phyloP scores from a whole-genome alignment of 2,113 vertebrate genomes.

The Petroica traversi region DNA sequence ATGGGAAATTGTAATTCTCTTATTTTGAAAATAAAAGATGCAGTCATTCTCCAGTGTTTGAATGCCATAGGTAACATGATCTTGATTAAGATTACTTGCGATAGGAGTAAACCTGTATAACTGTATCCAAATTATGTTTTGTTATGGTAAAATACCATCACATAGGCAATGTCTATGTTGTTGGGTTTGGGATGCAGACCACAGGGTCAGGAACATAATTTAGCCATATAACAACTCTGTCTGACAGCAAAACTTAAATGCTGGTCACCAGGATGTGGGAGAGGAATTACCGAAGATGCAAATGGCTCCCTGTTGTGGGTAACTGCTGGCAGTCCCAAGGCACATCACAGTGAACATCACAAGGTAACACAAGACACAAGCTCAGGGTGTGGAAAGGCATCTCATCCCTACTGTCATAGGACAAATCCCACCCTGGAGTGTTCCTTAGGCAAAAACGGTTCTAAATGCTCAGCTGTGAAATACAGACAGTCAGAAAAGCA shows the following conservation, averaged over 20 bases:
- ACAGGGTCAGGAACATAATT: not conserved
- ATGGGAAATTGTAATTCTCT: not conserved
- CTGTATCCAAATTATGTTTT: not conserved
- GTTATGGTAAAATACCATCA: not conserved
- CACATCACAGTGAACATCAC: not conserved
- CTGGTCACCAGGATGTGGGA: not conserved
- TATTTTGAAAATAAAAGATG: not conserved
- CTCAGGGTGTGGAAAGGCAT: not conserved
- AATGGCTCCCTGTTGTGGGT: not conserved
- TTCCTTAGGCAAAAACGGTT: not conserved
- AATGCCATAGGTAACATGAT: not conserved
- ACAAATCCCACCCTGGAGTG: not conserved
- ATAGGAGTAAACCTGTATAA: not conserved
- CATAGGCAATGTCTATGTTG: rapidly evolving
- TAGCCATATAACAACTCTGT: not conserved
- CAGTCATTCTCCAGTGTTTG: not conserved
- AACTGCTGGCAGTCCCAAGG: not conserved
- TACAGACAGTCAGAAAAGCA: not conserved
- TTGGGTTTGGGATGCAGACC: not conserved
- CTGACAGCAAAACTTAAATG: not conserved
- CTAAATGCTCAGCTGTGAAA: not conserved
- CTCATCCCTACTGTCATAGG: not conserved
- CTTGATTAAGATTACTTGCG: not conserved
- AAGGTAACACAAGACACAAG: not conserved
- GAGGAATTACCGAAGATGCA: not conserved